phyloP scores from a whole-genome alignment of 2,888 invertebrate species.

The Pristionchus mayeri region DNA sequence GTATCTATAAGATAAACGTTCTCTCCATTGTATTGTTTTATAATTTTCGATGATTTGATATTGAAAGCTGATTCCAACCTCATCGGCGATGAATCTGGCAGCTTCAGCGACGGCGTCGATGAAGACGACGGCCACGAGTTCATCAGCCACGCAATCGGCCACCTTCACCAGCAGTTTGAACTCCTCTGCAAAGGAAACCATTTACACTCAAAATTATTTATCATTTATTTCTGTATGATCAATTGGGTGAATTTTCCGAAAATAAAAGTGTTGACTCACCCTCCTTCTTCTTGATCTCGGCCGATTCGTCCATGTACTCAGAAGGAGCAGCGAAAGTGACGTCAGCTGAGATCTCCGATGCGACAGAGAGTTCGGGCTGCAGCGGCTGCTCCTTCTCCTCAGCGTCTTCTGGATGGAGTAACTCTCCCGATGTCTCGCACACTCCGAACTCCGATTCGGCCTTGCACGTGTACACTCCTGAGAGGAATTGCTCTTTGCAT shows the following conservation, averaged over 20 bases:
- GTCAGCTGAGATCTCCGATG: slow-evolving; percentile 39
- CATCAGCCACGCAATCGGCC: slow-evolving; percentile 73
- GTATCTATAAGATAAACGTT: not conserved
- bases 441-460: slow-evolving; percentile 67
- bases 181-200: slow-evolving; percentile 65
- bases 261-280: slow-evolving; percentile 45
- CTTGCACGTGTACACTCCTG: slow-evolving; percentile 65
- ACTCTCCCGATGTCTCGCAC: slow-evolving; percentile 60
- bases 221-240: not conserved
- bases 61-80: no score
- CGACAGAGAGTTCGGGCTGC: not conserved
- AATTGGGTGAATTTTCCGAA: not conserved
- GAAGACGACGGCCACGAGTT: slow-evolving; percentile 72
- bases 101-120: slow-evolving; percentile 72
- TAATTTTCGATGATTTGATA: slow-evolving; percentile 22
- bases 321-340: not conserved
- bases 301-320: slow-evolving; percentile 51
- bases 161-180: slow-evolving; percentile 74
- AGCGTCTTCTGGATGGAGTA: slow-evolving; percentile 44
- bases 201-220: no score
- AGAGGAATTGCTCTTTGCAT: not conserved
- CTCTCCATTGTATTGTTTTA: not conserved
- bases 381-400: not conserved
- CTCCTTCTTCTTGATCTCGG: slow-evolving; percentile 62
- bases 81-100: slow-evolving; percentile 58